Evolutionary conservation across 2,888 invertebrate species (phyloP).

Genomic region (Cantharis lateralis): DNA sequence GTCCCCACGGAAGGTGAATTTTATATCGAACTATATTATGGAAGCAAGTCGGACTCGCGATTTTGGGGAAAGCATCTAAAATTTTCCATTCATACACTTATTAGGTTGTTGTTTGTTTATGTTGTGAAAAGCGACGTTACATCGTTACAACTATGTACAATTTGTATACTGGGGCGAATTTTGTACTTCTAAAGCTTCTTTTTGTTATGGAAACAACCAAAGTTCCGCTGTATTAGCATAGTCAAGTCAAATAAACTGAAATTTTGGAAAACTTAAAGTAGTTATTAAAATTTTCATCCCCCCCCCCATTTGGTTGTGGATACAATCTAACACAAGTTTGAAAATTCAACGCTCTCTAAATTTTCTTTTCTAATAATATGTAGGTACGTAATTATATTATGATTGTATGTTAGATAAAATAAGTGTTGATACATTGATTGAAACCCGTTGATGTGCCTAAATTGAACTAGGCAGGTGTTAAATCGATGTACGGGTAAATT

Average conservation of each 20-base stretch:
- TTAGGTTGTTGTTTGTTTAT: no score
- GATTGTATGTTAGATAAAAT: not conserved
- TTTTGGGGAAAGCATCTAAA: not conserved
- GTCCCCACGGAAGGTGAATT: not conserved
- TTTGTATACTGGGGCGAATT: not conserved
- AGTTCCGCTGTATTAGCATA: not conserved
- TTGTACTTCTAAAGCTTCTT: not conserved
- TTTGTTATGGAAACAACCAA: not conserved
- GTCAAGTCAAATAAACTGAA: not conserved
- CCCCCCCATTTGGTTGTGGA: not conserved
- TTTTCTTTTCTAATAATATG: not conserved
- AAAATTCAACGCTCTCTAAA: not conserved
- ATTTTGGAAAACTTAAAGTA: not conserved
- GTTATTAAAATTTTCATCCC: not conserved
- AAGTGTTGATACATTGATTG: not conserved
- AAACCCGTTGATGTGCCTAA: not conserved
- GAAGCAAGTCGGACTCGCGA: not conserved
- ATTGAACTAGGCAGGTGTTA: not conserved
- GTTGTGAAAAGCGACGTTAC: no score
- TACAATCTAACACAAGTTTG: not conserved
- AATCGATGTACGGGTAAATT: not conserved
- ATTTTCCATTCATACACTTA: not conserved
- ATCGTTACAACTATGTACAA: not conserved
- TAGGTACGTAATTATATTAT: not conserved
- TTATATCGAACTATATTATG: not conserved